A percentile compares a stretch with the other conserved stretches of the same genome.
These are phyloP conservation scores for Geotrypetes seraphini DNA, from an alignment of 2,797 vertebrate genomes.

Conservation along the genomic window DNA sequence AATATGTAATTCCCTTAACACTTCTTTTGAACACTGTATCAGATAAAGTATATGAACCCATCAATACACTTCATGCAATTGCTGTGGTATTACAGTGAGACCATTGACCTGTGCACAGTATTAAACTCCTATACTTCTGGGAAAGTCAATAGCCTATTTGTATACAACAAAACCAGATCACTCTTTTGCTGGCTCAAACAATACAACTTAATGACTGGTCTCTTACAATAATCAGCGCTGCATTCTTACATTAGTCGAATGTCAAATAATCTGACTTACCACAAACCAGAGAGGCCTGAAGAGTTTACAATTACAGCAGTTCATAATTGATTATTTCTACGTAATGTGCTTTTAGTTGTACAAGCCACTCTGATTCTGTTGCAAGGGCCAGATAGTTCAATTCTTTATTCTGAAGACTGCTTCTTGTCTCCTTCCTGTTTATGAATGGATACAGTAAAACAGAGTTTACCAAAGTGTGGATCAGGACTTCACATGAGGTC, in stretches of 20 bases:
- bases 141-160: constrained; percentile 3
- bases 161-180: constrained; percentile 3
- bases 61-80: neutral
- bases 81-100: neutral
- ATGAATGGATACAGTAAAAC: too few species aligned
- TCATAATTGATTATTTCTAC: neutral
- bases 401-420: neutral
- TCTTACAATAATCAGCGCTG: constrained; percentile 10
- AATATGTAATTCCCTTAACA: fast-evolving
- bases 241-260: constrained; percentile 2
- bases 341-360: neutral
- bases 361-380: neutral
- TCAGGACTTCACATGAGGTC: too few species aligned
- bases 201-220: constrained; percentile 1
- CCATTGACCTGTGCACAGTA: neutral
- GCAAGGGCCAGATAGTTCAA: neutral
- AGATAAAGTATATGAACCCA: neutral
- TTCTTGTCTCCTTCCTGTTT: neutral
- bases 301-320: neutral
- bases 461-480: too few species aligned
- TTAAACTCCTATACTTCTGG: neutral
- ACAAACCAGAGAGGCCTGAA: neutral
- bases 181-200: constrained; percentile 9
- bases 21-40: neutral
- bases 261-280: constrained; percentile 12